Evolutionary conservation across 2,888 invertebrate species (phyloP), one percentile per base, ranked within the genome.

Genomic region (Acleris emargana): DNA sequence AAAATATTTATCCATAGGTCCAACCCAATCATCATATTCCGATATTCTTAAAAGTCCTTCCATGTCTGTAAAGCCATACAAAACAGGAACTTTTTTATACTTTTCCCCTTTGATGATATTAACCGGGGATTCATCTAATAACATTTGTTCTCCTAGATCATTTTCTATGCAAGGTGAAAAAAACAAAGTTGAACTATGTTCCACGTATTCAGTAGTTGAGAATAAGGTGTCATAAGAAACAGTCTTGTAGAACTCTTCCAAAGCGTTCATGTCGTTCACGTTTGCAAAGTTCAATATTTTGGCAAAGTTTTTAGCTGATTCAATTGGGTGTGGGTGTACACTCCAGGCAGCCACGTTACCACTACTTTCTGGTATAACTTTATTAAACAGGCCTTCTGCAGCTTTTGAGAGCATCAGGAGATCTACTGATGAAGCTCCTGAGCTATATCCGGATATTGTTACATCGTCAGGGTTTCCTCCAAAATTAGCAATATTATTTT

Each of bases 1-100:
- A 50, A 70, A 70, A 3, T 70, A 63, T 13, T 53, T 57, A 38
- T 70, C 67, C 68, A 70, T 68, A 25, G 54, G 51, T 38, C 45
- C 25, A 54, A 61, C 66, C 68, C 68, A 68, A 22, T 20, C 17
- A 38, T 68, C 52, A 32, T 66, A 68, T 11, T 38, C 4, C 1
- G 6, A 1, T 11, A 67, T 32, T 58, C 63, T 60, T 13, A 68
- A 54, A 9, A 64, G 11, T 4, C 70, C 70, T 52, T 70, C 70
- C 62, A 59, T 62, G 25, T 64, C 58, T 2, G 64, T 18, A 5
- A 63, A 63, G 6, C 67, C 68, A 7, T 59, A 58, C 0, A 68
- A 52, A 7, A 62, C 16, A 1, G 70, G 68, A 22, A 68, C 17
- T 25, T 70, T 67, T 3, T 11, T 51, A 18, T 58, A 68, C 1